Base-by-base conservation (phyloP, 2,113 vertebrate species). In the Seriola quinqueradiata region DNA sequence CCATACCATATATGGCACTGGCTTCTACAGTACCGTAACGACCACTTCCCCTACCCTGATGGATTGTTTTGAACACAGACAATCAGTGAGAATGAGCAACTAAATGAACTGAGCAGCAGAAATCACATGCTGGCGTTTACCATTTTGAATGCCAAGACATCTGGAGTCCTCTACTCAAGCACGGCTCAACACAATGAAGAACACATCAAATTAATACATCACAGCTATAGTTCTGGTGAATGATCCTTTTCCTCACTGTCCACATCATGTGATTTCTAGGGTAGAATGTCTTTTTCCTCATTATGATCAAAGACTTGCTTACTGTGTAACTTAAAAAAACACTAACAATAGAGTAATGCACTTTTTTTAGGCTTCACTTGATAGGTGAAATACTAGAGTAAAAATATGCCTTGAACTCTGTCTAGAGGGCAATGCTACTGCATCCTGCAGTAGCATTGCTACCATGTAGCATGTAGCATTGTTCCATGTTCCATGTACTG, bases 11-110 rank as follows among this genome's bases (percentile, higher is more conserved):
- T 40, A 69, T 66, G 81, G 87, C 0, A 5, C 34, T 70, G 0
- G 9, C 74, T 75, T 32, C 10, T 60, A 71, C 52, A 50, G 60
- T 32, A 17, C 50, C 59, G 23, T 4, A 52, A 73, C 38, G 21
- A 23, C 70, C 55, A 23, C 70, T 60, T 69, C 65, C 19, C 42
- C 9, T 21, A 19, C 14, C 25, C 66, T 83, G 90, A 89, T 85
- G 74, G 81, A 89, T 78, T 72, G 79, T 84, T 76, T 64, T 58
- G 77, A 90, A 90, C 61, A 84, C 80, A 84, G 70, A 77, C 74
- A 82, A 79, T 88, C 82, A 91, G 85, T 63, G 60, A 61, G 64
- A 84, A 79, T 77, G 65, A 85, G 55, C 34, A 69, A 81, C 83
- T 68, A 75, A 88, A 86, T 77, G 68, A 85, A 75, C 58, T 52